Evolutionary conservation across 1,140 invertebrate genomes (phyloP).

Genomic region (Gryon sp.): DNA sequence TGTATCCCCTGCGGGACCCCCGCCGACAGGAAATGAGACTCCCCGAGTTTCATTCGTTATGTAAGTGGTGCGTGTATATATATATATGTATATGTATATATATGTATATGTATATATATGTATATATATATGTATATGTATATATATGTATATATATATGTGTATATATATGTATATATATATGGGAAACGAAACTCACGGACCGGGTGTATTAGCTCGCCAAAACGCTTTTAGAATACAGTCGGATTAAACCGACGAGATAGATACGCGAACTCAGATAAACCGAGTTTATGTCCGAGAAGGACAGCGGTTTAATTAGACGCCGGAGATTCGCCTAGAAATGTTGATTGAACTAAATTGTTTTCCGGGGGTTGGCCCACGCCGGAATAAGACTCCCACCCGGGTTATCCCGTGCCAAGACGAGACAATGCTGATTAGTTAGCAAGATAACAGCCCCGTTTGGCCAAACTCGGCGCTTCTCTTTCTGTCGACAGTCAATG

Average conservation of each 20-base stretch:
- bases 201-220: conserved; percentile 52
- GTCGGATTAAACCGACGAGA: conserved; percentile 72
- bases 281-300: conserved; percentile 77
- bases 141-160: no score
- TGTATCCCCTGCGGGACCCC: conserved; percentile 77
- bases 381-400: conserved; percentile 65
- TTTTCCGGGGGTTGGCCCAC: conserved; percentile 70
- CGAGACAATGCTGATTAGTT: conserved; percentile 78
- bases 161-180: no score
- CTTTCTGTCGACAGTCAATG: no score
- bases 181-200: no score
- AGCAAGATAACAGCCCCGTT: conserved; percentile 66
- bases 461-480: conserved; percentile 26
- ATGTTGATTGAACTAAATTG: conserved; percentile 81
- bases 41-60: conserved; percentile 68
- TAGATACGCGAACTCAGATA: conserved; percentile 75
- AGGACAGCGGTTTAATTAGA: conserved; percentile 79
- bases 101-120: no score
- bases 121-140: no score
- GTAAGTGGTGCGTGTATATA: not conserved
- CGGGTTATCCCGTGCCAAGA: conserved; percentile 58
- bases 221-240: conserved; percentile 63
- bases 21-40: conserved; percentile 79
- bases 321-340: conserved; percentile 76
- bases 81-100: no score